Conservation (phyloP, 2,888 invertebrate species). For the Ormyrus thymus region DNA sequence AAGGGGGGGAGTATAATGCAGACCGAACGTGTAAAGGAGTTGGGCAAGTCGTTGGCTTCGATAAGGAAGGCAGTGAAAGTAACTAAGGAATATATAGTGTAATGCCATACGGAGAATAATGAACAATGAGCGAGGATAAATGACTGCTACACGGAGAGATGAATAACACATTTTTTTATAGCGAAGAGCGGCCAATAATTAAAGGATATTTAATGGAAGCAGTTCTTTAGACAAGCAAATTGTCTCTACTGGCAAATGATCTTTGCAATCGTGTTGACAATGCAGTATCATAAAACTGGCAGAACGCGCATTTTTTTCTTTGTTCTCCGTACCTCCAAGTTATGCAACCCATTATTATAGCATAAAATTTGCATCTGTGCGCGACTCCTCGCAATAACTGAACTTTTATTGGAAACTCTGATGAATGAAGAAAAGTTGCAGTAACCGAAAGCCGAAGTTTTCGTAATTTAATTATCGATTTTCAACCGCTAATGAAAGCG, state of each 20-base stretch:
- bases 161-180: no score
- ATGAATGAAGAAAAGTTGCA: not conserved
- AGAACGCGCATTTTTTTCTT: conserved; percentile 25
- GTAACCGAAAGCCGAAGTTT: not conserved
- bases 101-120: conserved; percentile 13
- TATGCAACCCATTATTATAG: conserved; percentile 21
- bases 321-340: not conserved
- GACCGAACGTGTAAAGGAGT: no score
- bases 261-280: conserved; percentile 10
- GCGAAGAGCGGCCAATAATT: no score
- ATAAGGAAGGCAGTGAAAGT: conserved; percentile 43
- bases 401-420: not conserved
- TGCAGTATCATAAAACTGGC: conserved; percentile 21
- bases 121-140: conserved; percentile 3
- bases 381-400: no score
- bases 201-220: not conserved
- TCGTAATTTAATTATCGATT: no score
- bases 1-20: not conserved
- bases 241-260: not conserved
- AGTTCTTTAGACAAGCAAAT: not conserved
- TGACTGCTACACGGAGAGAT: no score
- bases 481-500: no score
- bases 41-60: not conserved
- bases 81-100: not conserved
- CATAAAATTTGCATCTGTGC: conserved; percentile 16